Base-by-base conservation (phyloP, 1,140 invertebrate species). In the Bombus difficillimus region DNA sequence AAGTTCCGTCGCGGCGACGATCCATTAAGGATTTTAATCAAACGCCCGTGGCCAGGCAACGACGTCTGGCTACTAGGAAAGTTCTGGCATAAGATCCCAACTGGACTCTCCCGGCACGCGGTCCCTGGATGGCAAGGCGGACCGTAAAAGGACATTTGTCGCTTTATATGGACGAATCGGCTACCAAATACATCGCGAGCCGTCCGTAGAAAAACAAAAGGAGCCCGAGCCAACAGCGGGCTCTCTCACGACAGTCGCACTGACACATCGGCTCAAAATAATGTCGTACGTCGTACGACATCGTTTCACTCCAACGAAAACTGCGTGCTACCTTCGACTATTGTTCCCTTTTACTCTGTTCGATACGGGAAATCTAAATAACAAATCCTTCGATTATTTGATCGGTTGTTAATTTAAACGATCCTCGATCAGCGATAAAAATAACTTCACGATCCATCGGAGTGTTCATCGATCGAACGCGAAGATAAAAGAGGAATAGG, bases 71-170 rank as follows among this genome's bases (percentile, higher is more conserved):
- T 91, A 92, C 89, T 93, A 93, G 92, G 89, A 92, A 93, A 93
- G 92, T 91, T 91, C 91, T 92, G 89, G 79, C 86, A 89, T 88
- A 89, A 91, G 85, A 92, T 91, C 81, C 90, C 78, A 83, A 86
- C 86, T 89, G 71, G 82, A 81, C 86, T 83, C 84, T 88, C 86
- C 86, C 82, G 92, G 88, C 86, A 86, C 86, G 87, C 89, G 86
- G 89, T 92, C 90, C 92, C 83, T 91, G 92, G 91, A 93, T 93
- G 92, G 92, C 89, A 66, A 91, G 87, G 86, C 80, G 71, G 28
- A 79, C 93, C 91, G 85, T 93, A 93, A 93, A 93, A 93, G 92
- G 92, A 93, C 89, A 93, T 93, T 93, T 93, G 92, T 91, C 90
- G 88, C 93, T 93, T 91, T 93, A 93, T 93, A 93, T 93, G 93